phyloP scores from a whole-genome alignment of 2,888 invertebrate species.

The Allolobophora icterica region DNA sequence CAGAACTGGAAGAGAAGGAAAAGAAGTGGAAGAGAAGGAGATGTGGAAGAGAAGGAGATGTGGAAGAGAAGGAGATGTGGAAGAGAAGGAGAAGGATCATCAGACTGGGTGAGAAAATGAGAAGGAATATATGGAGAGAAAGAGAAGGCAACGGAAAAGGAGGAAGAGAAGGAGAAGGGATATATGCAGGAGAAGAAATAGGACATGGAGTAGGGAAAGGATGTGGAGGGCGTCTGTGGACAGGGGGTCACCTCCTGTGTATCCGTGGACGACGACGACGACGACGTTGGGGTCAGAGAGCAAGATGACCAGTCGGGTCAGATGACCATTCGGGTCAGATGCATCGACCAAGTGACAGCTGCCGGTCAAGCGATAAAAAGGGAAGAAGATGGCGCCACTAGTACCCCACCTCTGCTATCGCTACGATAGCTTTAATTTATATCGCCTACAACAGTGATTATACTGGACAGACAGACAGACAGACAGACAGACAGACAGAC shows the following conservation, averaged over 20 bases:
- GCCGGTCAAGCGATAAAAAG: background rate
- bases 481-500: background rate
- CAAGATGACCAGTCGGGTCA: conserved; percentile 4
- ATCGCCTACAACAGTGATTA: background rate
- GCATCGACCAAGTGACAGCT: background rate
- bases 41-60: too few relatives aligned
- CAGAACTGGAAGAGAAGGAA: too few relatives aligned
- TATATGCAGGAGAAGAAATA: background rate
- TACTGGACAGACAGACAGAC: background rate
- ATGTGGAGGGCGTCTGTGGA: background rate
- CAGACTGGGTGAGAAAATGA: background rate
- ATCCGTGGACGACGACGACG: background rate
- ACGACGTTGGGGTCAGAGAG: conserved; percentile 13
- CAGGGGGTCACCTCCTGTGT: background rate
- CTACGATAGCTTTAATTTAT: background rate
- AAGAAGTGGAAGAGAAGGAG: background rate
- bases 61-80: too few relatives aligned
- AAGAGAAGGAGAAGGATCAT: background rate
- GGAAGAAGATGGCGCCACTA: background rate
- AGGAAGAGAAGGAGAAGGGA: background rate
- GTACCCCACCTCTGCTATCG: background rate
- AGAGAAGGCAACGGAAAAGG: too few relatives aligned
- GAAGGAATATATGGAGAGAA: background rate
- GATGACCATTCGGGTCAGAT: conserved; percentile 23
- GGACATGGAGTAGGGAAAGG: background rate